phyloP scores from a whole-genome alignment of 2,888 invertebrate genomes.

The Margaritifera margaritifera region DNA sequence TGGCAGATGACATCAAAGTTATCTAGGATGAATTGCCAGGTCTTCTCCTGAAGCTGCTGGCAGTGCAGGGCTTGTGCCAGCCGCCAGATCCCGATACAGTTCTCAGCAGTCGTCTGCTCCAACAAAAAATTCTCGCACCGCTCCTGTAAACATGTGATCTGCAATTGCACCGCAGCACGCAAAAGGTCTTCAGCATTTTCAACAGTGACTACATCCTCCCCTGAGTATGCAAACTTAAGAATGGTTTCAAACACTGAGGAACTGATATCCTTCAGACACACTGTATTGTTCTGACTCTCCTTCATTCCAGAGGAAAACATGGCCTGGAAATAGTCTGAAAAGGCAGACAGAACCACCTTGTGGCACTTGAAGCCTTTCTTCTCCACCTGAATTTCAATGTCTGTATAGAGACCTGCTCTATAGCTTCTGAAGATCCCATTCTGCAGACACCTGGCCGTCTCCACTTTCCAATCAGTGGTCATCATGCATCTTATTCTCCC shows the following conservation, averaged over 20 bases:
- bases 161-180: slow-evolving; percentile 40
- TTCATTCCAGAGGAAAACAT: slow-evolving; percentile 53
- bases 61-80: slow-evolving; percentile 37
- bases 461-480: slow-evolving; percentile 27
- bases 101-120: slow-evolving; percentile 41
- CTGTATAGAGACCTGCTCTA: slow-evolving; percentile 39
- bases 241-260: slow-evolving; percentile 40
- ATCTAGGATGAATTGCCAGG: slow-evolving; percentile 38
- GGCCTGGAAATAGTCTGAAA: slow-evolving; percentile 49
- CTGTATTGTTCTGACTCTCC: slow-evolving; percentile 41
- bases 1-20: slow-evolving; percentile 44
- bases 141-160: slow-evolving; percentile 38
- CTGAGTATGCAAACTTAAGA: slow-evolving; percentile 40
- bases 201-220: slow-evolving; percentile 39
- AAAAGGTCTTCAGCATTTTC: slow-evolving; percentile 46
- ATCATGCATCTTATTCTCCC: not conserved
- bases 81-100: slow-evolving; percentile 48
- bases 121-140: slow-evolving; percentile 44
- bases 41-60: slow-evolving; percentile 34
- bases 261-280: slow-evolving; percentile 39
- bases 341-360: slow-evolving; percentile 45
- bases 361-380: slow-evolving; percentile 48
- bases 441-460: slow-evolving; percentile 31
- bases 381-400: slow-evolving; percentile 43
- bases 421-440: slow-evolving; percentile 39